phyloP scores from a whole-genome alignment of 2,113 vertebrate species.

The Semnornis frantzii region DNA sequence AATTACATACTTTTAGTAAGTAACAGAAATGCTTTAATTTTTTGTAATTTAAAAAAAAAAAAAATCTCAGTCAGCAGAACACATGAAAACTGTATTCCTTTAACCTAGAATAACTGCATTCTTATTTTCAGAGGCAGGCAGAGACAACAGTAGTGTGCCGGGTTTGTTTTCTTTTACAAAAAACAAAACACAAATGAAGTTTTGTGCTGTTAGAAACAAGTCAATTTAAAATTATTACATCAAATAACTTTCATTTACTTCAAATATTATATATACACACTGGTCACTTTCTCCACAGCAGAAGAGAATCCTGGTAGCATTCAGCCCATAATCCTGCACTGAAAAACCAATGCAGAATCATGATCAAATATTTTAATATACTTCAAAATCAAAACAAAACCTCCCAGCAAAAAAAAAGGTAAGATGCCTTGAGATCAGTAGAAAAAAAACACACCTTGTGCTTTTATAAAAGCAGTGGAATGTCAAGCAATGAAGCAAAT shows the following conservation, averaged over 20 bases:
- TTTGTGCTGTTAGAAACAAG: neutral
- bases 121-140: neutral
- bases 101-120: neutral
- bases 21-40: neutral
- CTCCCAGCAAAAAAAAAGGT: neutral
- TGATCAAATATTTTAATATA: neutral
- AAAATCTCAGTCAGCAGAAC: neutral
- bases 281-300: constrained; percentile 14
- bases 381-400: neutral
- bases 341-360: constrained; percentile 21
- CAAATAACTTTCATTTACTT: neutral
- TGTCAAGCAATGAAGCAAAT: neutral
- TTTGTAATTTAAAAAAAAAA: neutral
- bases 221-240: neutral
- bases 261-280: neutral
- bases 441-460: neutral
- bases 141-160: neutral
- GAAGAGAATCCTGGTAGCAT: constrained; percentile 14
- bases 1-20: neutral
- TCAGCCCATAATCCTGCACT: constrained; percentile 37
- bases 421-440: neutral
- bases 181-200: neutral
- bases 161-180: too few species aligned
- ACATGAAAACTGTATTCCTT: neutral
- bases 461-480: neutral